Percentiles rank a stretch among this genome's conserved stretches.
Evolutionary conservation across 1,140 invertebrate genomes (phyloP).

Genomic region (Drosophila bocki): DNA sequence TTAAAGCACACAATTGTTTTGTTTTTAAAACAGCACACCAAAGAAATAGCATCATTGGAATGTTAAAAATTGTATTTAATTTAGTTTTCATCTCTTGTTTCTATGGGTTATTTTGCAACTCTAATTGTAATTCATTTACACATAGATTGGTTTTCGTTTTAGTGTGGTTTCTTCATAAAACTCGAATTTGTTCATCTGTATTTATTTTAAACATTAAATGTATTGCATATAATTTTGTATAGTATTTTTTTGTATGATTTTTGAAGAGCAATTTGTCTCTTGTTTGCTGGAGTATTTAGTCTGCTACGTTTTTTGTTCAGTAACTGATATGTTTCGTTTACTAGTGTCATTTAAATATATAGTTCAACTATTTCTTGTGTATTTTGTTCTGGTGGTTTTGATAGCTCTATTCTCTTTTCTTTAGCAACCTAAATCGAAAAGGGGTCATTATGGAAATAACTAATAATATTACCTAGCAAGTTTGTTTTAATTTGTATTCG

Average conservation of each 20-base stretch:
- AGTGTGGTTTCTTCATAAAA: constrained; percentile 33
- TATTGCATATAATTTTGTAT: constrained; percentile 35
- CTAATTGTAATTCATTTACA: constrained; percentile 64
- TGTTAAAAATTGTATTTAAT: constrained; percentile 84
- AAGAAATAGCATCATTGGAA: constrained; percentile 83
- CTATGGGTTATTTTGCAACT: constrained; percentile 26
- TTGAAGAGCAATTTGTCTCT: constrained; percentile 76
- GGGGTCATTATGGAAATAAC: background rate
- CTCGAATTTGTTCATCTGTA: constrained; percentile 27
- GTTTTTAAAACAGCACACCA: constrained; percentile 83
- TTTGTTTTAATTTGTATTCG: constrained; percentile 7
- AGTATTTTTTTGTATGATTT: constrained; percentile 76
- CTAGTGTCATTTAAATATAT: constrained; percentile 41
- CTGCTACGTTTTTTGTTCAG: constrained; percentile 46
- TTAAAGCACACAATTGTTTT: constrained; percentile 31
- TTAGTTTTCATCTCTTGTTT: constrained; percentile 37
- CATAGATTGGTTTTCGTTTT: constrained; percentile 54
- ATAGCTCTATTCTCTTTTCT: background rate
- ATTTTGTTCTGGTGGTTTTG: constrained; percentile 36
- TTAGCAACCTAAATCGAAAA: constrained; percentile 12
- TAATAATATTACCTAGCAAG: background rate
- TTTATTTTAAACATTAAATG: constrained; percentile 41
- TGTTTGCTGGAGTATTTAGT: constrained; percentile 72
- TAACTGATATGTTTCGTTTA: constrained; percentile 44
- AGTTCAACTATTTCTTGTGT: constrained; percentile 46